These are phyloP conservation scores for Harpagifer antarcticus DNA, from an alignment of 2,797 vertebrate species.

Conservation along the genomic window DNA sequence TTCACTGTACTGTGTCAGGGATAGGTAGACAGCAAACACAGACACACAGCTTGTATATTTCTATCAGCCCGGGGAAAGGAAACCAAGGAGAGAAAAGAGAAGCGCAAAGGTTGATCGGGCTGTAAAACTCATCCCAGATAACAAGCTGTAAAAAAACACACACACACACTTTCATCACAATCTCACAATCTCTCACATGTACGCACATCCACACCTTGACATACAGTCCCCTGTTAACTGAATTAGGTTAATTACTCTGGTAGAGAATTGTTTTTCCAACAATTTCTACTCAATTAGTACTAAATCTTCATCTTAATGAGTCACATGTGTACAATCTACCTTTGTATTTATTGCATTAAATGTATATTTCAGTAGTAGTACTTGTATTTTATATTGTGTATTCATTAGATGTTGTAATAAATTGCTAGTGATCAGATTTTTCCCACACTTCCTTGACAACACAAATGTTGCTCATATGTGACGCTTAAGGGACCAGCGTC, in stretches of 20 bases:
- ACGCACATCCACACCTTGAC: background rate
- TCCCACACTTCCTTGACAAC: background rate
- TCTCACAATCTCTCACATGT: background rate
- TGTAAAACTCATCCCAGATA: conserved; percentile 60
- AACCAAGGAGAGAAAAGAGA: conserved; percentile 34
- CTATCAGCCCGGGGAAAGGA: background rate
- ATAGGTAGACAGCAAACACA: conserved; percentile 23
- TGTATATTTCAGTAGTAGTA: no score
- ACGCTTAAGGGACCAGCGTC: background rate
- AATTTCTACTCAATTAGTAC: conserved; percentile 19
- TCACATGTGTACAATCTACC: no score
- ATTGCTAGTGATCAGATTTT: background rate
- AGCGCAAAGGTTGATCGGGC: conserved; percentile 63
- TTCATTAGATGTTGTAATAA: conserved; percentile 10
- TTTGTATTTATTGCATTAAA: background rate
- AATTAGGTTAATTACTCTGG: conserved; percentile 2
- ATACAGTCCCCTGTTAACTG: no score
- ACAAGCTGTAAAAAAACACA: conserved; percentile 14
- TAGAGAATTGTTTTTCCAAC: background rate
- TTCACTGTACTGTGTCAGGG: background rate
- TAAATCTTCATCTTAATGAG: conserved; percentile 1
- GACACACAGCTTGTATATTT: conserved; percentile 25
- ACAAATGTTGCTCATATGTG: conserved; percentile 1
- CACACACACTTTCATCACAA: no score
- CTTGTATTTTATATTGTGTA: no score